Evolutionary conservation across 1,140 invertebrate genomes (phyloP).

Genomic region (Gonatopus flavifemur): DNA sequence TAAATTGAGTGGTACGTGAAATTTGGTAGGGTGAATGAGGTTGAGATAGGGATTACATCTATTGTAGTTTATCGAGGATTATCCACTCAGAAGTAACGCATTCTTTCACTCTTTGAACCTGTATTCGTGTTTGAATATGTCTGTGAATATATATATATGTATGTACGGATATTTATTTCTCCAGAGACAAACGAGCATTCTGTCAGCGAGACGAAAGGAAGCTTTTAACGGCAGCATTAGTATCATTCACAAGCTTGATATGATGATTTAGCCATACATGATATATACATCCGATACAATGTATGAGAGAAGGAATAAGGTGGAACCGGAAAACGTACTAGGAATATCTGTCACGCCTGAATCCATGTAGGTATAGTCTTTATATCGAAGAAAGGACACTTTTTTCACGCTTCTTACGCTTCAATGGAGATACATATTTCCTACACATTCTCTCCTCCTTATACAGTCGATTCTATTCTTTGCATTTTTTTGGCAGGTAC

Average conservation of each 20-base stretch:
- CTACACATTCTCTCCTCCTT: conserved; percentile 7
- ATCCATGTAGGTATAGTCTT: conserved; percentile 27
- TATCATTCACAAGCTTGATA: conserved; percentile 26
- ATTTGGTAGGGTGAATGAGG: no score
- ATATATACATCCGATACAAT: neutral
- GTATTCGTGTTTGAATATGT: no score
- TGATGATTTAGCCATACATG: conserved; percentile 1
- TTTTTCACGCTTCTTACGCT: conserved; percentile 11
- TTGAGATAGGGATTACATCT: no score
- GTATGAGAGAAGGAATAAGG: neutral
- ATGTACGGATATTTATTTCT: no score
- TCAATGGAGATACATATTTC: conserved; percentile 22
- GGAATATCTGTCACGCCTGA: conserved; percentile 26
- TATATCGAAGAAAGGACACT: conserved; percentile 17
- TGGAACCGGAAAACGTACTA: neutral
- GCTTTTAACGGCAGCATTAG: conserved; percentile 35
- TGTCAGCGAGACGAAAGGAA: conserved; percentile 9
- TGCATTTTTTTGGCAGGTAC: no score
- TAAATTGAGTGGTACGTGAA: no score
- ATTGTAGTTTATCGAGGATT: no score
- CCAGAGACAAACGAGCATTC: conserved; percentile 4
- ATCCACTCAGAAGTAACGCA: no score
- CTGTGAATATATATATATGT: no score
- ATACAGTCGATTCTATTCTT: no score
- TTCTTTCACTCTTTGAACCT: no score